Base-by-base conservation (phyloP, 2,888 invertebrate genomes). In the Eristalinus aeneus region DNA sequence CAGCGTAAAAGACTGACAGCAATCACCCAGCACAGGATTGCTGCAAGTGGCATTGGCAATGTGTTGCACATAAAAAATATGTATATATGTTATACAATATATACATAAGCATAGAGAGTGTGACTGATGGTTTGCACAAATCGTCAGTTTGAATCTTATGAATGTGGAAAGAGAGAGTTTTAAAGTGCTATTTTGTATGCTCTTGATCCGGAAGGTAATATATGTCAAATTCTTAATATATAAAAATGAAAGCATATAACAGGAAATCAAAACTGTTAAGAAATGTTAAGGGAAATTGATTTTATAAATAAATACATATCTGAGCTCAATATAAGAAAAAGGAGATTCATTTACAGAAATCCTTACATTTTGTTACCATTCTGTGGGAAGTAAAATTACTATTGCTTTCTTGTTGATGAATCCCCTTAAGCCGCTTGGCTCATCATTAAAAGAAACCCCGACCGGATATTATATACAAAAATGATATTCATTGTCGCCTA, bases 31-130 rank as follows among this genome's bases (percentile, higher is more conserved):
- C n/a, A 71, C 65, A 58, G 46, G 20, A 46, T 27, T 46, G 60
- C 77, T 86, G 86, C 82, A 86, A 86, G 69, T 86, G 86, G 77
- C 86, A 86, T 54, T 71, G 68, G 72, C 75, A 73, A 69, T 82
- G 61, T 73, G 63, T 39, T 68, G 56, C 63, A 16, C 16, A 46
- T 46, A 16, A 54, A 67, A 67, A 39, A 23, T 60, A 56, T 22
- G 64, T 46, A 60, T n/a, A 54, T 5, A 39, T 23, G 31, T 80
- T 27, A 27, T 27, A 27, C 27, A 27, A 27, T 27, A 27, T 3
- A 5, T 5, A 27, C 2, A 27, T 27, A 2, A 27, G 10, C 20
- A 31, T 27, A 64, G 22, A 64, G 31, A n/a, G 11, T 54, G 32
- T 46, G 60, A 39, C 31, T 85, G 86, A n/a, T 77, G 81, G 82